Evolutionary conservation across 2,797 vertebrate species (phyloP).

Genomic region (Rhinella marina): DNA sequence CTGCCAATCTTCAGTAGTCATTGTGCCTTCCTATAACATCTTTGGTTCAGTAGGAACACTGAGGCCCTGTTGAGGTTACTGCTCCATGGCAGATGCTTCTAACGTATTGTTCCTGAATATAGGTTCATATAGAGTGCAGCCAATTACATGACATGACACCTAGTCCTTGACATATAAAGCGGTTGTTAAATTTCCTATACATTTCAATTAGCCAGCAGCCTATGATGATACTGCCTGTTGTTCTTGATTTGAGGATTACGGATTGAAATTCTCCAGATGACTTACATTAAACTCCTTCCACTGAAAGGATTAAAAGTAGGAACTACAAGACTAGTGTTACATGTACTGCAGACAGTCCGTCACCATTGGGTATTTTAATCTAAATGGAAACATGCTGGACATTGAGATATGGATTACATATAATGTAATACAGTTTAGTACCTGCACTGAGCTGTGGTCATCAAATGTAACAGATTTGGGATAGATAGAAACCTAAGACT

Average conservation of each 20-base stretch:
- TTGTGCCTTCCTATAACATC: slow-evolving; percentile 64
- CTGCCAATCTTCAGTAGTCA: slow-evolving; percentile 66
- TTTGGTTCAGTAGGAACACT: slow-evolving; percentile 64
- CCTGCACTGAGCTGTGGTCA: background rate
- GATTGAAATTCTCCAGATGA: slow-evolving; percentile 27
- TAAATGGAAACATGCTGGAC: slow-evolving; percentile 21
- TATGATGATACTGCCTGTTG: slow-evolving; percentile 13
- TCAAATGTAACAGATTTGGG: background rate
- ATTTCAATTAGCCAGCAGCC: slow-evolving; percentile 30
- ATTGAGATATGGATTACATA: background rate
- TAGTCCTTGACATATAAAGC: slow-evolving; percentile 23
- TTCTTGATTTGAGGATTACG: slow-evolving; percentile 41
- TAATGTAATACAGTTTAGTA: background rate
- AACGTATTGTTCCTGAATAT: slow-evolving; percentile 47
- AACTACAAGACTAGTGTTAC: slow-evolving; percentile 39
- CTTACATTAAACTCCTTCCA: slow-evolving; percentile 28
- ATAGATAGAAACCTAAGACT: background rate
- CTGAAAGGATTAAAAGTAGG: slow-evolving; percentile 37
- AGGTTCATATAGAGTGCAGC: slow-evolving; percentile 62
- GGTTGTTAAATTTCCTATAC: background rate
- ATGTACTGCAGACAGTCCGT: slow-evolving; percentile 31
- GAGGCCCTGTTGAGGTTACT: slow-evolving; percentile 59
- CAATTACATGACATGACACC: slow-evolving; percentile 49
- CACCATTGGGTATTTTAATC: slow-evolving; percentile 30
- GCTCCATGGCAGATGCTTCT: slow-evolving; percentile 47